Evolutionary conservation across 2,113 vertebrate genomes (phyloP).

Genomic region (Sylvicapra grimmia): DNA sequence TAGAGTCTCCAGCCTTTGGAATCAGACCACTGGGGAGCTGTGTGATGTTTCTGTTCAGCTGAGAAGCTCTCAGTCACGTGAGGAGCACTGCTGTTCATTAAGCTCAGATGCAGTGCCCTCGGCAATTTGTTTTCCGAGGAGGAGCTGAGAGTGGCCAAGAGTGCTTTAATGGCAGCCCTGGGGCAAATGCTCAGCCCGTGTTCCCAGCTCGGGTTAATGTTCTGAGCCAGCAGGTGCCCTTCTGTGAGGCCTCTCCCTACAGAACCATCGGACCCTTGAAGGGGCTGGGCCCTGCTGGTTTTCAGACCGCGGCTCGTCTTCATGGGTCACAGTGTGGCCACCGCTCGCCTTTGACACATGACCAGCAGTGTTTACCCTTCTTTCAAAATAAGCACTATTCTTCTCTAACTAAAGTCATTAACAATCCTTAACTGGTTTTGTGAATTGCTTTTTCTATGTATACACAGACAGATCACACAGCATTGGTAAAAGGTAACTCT

Average conservation of each 20-base stretch:
- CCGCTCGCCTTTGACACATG: fast-evolving
- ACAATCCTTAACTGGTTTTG: not conserved
- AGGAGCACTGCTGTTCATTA: not conserved
- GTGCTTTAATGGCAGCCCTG: not conserved
- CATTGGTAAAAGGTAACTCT: not conserved
- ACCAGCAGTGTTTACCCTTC: not conserved
- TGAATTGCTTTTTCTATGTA: not conserved
- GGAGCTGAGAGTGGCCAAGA: not conserved
- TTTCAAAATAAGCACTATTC: not conserved
- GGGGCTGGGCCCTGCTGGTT: not conserved
- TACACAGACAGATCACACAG: not conserved
- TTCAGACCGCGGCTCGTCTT: not conserved
- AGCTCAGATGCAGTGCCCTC: not conserved
- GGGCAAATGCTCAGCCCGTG: not conserved
- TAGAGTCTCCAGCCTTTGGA: not conserved
- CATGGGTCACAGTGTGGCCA: not conserved
- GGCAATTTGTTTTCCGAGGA: not conserved
- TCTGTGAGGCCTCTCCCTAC: constrained; percentile 8
- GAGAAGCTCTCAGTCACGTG: not conserved
- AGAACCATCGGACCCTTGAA: not conserved
- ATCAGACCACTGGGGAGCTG: not conserved
- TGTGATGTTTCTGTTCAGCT: not conserved
- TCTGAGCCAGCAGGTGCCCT: not conserved
- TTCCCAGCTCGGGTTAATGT: not conserved
- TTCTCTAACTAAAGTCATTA: not conserved